Base-by-base conservation (phyloP, 2,113 vertebrate species). In the Polypterus bichir region DNA sequence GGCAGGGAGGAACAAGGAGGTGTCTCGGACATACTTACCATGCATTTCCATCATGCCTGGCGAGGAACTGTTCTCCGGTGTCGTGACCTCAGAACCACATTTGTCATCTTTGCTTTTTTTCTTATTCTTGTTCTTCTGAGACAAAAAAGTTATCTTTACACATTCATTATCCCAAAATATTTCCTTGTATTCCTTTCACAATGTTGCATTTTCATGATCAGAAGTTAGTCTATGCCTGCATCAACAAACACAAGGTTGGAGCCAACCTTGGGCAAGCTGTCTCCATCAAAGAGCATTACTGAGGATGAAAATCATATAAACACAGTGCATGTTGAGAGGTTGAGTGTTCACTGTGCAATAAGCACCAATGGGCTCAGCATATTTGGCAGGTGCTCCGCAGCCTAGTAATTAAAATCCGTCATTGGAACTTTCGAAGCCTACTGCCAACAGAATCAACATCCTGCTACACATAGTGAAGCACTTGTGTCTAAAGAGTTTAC, bases 11-110 rank as follows among this genome's bases (percentile, higher is more conserved):
- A 54, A 9, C 49, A 47, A 48, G 9, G 7, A 11, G 6, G 8
- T 7, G 7, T 55, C n/a, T 57, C 10, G 51, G 55, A 69, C 59
- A 63, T 68, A 70, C 90, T 76, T 70, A 98, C 94, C 94, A 2
- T 97, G 91, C 89, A 97, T 92, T 79, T 98, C 94, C 90, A 97
- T 94, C 94, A 98, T 98, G 66, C 93, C 94, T 0, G 94, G 94
- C 59, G 94, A 98, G 4, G 94, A 97, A 76, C 94, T 98, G 80
- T 97, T 93, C 81, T 98, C 94, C 0, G 94, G 94, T 45, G 94
- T 97, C 49, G 93, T 98, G 69, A 97, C 69, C 79, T 97, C 93
- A 0, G 93, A 97, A 64, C 93, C 91, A 59, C 92, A 97, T 62
- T 97, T 97, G 72, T 97, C 94, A 57, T 94, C 92, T 80, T 95